Evolutionary conservation across 2,113 vertebrate genomes (phyloP), one percentile per base, ranked within the genome.

Genomic region (Neogobius melanostomus): DNA sequence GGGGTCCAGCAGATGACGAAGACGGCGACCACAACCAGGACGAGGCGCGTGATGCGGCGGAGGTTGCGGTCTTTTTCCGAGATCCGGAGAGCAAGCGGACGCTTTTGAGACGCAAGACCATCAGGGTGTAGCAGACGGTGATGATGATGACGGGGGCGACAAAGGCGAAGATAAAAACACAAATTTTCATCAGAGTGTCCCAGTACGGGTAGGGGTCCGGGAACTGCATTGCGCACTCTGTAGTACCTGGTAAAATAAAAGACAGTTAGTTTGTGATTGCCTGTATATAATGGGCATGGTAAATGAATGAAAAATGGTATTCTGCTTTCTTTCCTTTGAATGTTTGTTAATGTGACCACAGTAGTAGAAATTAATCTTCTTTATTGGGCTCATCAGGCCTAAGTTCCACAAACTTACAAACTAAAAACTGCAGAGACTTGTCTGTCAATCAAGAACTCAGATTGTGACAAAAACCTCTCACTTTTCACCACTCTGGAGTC

Each of bases 111-210:
- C 98, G 93, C 76, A 97, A 69, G 53, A 99, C 96, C 97, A 99
- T 98, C 74, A 98, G 88, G 0, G 95, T 97, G 80, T 99, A 99
- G 84, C 98, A 99, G 69, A 97, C 90, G 0, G 94, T 92, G 85
- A 99, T 98, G 81, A 99, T 96, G 82, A 98, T 82, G 43, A 99
- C 94, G 0, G 98, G 98, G 1, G 93, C 93, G 62, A 99, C 93
- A 15, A 99, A 98, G 0, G 86, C 97, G 36, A 99, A 97, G 74
- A 98, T 92, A 52, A 99, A 99, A 70, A 99, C 97, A 1, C 97
- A 99, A 87, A 99, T 94, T 90, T 98, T 98, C 96, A 99, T 95
- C 86, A 98, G 88, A 43, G 94, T 96, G 91, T 99, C 97, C 97
- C 97, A 99, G 93, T 97, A 99, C 69, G 88, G 75, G 11, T 99